Base-by-base conservation (phyloP, 2,797 vertebrate genomes). In the Sebastes elongatus region DNA sequence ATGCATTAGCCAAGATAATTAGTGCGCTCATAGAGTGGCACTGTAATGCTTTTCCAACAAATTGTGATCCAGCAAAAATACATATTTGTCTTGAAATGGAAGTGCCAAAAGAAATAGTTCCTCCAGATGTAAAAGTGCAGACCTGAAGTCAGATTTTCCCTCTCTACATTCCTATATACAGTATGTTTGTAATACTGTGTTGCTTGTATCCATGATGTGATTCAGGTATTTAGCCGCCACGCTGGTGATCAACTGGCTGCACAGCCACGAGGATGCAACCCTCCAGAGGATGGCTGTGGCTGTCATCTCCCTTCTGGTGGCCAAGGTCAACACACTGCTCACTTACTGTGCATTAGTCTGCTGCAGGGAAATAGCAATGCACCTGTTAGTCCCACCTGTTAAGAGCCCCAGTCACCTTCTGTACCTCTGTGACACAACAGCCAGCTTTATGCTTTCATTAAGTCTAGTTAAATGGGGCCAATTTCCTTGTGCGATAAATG, bases 271-370 rank as follows among this genome's bases (percentile, higher is more conserved):
- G 83, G 97, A 99, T 85, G 96, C 96, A 68, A 96, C 96, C 72
- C 96, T 99, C 92, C 98, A 98, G 92, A 97, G 97, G 89, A 98
- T 98, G 96, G 96, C 97, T 7, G 97, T 99, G 82, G 97, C 98
- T 10, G 96, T 99, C 76, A 97, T 99, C 91, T 98, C 97, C 76
- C 96, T 98, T 91, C 95, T 99, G 81, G 97, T 98, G 84, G 96
- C 97, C 86, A 98, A 98, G 98, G 98, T 99, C 82, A 89, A 85
- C 80, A 82, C 81, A 60, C 74, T n/a, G 59, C 76, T 83, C 68
- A 14, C 60, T 87, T 46, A 57, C 60, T 59, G 74, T 80, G 74
- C 75, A 74, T 88, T 86, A 86, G 76, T 64, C 18, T 53, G 62
- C 77, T 16, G 49, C 60, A 59, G 69, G 71, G 55, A 78, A 71